Evolutionary conservation across 2,888 invertebrate species (phyloP).

Genomic region (Andrena trimmerana): DNA sequence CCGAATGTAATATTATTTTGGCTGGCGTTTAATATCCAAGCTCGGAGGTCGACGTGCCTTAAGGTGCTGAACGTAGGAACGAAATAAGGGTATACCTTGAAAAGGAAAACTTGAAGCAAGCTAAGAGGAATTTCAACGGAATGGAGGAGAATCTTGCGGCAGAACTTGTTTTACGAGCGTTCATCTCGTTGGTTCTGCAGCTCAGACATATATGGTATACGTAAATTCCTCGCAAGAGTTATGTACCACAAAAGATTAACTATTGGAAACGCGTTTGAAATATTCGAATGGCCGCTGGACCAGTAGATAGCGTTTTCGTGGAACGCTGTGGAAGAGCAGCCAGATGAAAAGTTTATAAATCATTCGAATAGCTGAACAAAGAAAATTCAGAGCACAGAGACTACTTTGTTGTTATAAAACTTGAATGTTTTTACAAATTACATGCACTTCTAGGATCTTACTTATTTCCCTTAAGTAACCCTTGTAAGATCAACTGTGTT

Average conservation of each 20-base stretch:
- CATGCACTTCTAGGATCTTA: too few species aligned
- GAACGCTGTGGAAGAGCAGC: too few species aligned
- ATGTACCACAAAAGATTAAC: constrained; percentile 19
- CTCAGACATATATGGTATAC: background rate
- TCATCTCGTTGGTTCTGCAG: constrained; percentile 25
- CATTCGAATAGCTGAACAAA: too few species aligned
- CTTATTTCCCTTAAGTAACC: too few species aligned
- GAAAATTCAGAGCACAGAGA: too few species aligned
- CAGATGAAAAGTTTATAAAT: too few species aligned
- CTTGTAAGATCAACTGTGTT: too few species aligned
- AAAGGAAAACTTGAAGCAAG: constrained; percentile 15
- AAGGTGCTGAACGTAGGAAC: constrained; percentile 14
- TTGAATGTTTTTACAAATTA: too few species aligned
- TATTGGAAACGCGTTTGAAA: background rate
- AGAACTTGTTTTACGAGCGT: constrained; percentile 41
- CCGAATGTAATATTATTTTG: constrained; percentile 37
- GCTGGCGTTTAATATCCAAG: constrained; percentile 48
- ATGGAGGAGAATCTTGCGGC: constrained; percentile 23
- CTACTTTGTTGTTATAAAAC: too few species aligned
- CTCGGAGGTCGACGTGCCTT: constrained; percentile 21
- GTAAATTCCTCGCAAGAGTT: constrained; percentile 36
- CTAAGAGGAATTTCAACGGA: constrained; percentile 40
- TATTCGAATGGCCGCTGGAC: background rate
- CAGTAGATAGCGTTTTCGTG: too few species aligned
- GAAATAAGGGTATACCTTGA: constrained; percentile 15